A percentile compares a stretch with the other conserved stretches of the same genome.
phyloP scores from a whole-genome alignment of 2,797 vertebrate genomes.

The Enteromius mattozi region DNA sequence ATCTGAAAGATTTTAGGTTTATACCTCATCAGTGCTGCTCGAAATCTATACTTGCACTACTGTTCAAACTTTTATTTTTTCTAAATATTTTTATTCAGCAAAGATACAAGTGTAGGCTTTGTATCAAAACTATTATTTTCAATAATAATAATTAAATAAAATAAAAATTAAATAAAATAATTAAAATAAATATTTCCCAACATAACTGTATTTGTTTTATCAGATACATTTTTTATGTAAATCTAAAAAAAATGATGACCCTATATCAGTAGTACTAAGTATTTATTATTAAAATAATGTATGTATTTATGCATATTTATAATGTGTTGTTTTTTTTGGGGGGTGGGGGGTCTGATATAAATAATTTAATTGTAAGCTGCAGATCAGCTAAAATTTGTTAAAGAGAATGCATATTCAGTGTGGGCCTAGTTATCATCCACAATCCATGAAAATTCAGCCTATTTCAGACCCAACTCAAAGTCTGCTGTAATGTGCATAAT shows the following conservation, averaged over 20 bases:
- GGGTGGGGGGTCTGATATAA: too few species aligned
- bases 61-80: background rate
- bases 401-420: background rate
- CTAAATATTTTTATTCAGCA: background rate
- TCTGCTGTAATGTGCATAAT: background rate
- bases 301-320: background rate
- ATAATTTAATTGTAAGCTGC: background rate
- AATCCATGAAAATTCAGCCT: background rate
- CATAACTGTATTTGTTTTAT: background rate
- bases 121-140: background rate
- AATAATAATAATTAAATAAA: too few species aligned
- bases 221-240: background rate
- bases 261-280: background rate
- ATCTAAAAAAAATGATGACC: fast-evolving
- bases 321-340: too few species aligned
- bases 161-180: too few species aligned
- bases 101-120: background rate
- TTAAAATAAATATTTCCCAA: background rate
- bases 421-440: background rate
- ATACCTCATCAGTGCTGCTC: background rate
- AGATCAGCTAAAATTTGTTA: background rate
- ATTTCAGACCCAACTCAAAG: background rate
- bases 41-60: background rate
- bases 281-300: background rate
- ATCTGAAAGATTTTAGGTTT: background rate